Base-by-base conservation (phyloP, 2,797 vertebrate species). In the Diplodus sargus region DNA sequence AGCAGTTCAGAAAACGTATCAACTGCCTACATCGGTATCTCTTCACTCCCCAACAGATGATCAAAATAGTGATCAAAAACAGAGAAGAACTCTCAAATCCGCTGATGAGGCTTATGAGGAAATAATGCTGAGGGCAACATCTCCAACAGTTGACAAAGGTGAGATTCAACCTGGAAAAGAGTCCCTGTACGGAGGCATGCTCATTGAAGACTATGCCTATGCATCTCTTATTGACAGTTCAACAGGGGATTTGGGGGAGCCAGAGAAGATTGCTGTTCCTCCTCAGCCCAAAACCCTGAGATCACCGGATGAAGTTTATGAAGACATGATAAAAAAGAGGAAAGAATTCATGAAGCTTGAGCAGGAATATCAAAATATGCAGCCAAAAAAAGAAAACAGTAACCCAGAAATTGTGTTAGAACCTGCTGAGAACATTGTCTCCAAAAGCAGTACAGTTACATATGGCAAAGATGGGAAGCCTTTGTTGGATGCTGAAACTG, bases 121-220 rank as follows among this genome's bases (percentile, higher is more conserved):
- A 90, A 97, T 99, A 85, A 94, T 99, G 89, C 94, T 97, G 8
- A 97, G 95, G 83, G 95, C 96, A 43, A 97, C 96, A 83, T 92
- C 96, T 67, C 97, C 97, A 91, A 95, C 96, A 75, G 88, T 79
- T 85, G 91, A 95, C 28, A 96, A 83, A 76, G 94, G 93, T 61
- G 96, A 97, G 22, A 93, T 95, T 85, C 93, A 96, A 56, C 95
- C 96, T 84, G 96, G 95, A 83, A 99, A 99, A 91, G 97, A 98
- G 82, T 94, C 97, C 39, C 94, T 98, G 65, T 99, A 99, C 81
- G 97, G 97, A 51, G 97, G 97, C 49, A 97, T 99, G 96, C 83
- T 99, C 64, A 99, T 99, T 92, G 97, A 99, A 89, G 98, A 99
- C 92, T 99, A 99, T 91, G 98, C 97, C 79, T 98, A 98, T 81